A percentile compares a stretch with the other conserved stretches of the same genome.
phyloP scores from a whole-genome alignment of 2,888 invertebrate genomes.

The Magallana nippona region DNA sequence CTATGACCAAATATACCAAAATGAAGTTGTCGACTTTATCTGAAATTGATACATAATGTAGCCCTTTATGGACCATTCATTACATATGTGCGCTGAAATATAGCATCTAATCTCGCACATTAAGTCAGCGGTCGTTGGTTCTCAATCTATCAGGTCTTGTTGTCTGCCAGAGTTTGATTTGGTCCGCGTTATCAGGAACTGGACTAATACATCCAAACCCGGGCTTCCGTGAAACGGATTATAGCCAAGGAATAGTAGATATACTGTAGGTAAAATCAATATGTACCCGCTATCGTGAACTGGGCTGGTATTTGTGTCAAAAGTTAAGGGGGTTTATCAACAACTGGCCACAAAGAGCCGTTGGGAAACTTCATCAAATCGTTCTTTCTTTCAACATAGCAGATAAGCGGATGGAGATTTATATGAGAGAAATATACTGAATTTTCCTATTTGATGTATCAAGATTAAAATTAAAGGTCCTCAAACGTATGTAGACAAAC shows the following conservation, averaged over 20 bases:
- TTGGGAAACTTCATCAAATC: conserved; percentile 25
- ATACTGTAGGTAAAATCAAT: conserved; percentile 30
- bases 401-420: conserved; percentile 16
- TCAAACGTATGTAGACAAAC: background rate
- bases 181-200: background rate
- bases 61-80: conserved; percentile 20
- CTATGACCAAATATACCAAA: conserved; percentile 16
- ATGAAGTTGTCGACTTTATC: background rate
- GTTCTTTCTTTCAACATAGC: background rate
- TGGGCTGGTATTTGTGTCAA: conserved; percentile 26
- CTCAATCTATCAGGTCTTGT: background rate
- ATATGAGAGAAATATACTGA: conserved; percentile 23
- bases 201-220: conserved; percentile 14
- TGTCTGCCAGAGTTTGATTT: background rate
- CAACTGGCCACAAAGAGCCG: background rate
- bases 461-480: conserved; percentile 32
- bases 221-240: conserved; percentile 32
- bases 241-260: conserved; percentile 5
- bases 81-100: conserved; percentile 12
- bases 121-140: background rate
- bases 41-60: conserved; percentile 23
- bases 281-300: conserved; percentile 14
- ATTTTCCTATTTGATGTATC: conserved; percentile 9
- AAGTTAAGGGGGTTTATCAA: conserved; percentile 9
- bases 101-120: background rate